Percentiles rank a stretch among this genome's conserved stretches.
phyloP scores from a whole-genome alignment of 2,888 invertebrate species.

The Adelognathus sp. region DNA sequence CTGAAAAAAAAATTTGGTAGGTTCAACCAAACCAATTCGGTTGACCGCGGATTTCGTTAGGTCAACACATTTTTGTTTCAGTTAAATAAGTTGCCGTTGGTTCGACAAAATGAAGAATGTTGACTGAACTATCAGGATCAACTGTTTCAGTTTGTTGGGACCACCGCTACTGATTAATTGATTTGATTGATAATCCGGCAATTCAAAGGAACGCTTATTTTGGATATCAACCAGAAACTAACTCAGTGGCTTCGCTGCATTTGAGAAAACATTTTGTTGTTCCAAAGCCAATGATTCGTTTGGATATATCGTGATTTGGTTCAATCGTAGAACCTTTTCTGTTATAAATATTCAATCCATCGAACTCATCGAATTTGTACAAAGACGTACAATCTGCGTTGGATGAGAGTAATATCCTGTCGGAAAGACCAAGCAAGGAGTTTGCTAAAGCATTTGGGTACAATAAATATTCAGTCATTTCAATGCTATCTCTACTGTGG shows the following conservation, averaged over 20 bases:
- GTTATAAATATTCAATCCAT: neutral
- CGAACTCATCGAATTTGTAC: neutral
- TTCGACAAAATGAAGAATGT: neutral
- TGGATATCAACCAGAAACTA: neutral
- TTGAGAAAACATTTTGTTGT: neutral
- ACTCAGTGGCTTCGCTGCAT: neutral
- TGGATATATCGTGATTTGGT: neutral
- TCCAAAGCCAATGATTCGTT: neutral
- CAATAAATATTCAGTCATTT: neutral
- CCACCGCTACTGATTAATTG: neutral
- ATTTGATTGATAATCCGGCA: neutral
- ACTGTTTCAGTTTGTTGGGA: neutral
- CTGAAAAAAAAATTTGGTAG: neutral
- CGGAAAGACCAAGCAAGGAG: neutral
- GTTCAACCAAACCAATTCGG: neutral
- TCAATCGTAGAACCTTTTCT: neutral
- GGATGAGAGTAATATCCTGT: neutral
- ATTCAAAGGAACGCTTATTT: neutral
- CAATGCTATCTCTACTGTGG: neutral
- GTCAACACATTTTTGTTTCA: neutral
- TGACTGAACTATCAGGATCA: neutral
- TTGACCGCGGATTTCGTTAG: neutral
- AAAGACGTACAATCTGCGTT: neutral
- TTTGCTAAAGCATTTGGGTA: neutral
- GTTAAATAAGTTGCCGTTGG: neutral